These are phyloP conservation scores for Lepas anatifera DNA, from an alignment of 2,888 invertebrate species.

Conservation along the genomic window DNA sequence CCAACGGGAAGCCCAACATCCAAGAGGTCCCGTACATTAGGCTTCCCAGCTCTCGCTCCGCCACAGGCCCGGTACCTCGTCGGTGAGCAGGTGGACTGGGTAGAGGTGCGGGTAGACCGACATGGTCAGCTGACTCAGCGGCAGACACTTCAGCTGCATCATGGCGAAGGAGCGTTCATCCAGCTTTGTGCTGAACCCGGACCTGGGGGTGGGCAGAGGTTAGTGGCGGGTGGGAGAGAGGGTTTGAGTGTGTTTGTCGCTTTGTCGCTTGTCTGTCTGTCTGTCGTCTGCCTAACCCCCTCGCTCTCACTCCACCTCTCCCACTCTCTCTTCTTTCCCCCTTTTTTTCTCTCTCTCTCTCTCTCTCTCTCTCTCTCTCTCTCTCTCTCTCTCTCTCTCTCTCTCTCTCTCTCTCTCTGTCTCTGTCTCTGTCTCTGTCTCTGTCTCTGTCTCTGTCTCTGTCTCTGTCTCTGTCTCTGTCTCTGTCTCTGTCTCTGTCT, in stretches of 20 bases:
- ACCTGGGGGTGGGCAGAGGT: no score
- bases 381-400: background rate
- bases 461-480: background rate
- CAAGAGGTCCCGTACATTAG: no score
- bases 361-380: background rate
- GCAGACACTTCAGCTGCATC: conserved; percentile 83
- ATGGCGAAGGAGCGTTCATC: conserved; percentile 89
- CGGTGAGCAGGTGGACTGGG: conserved; percentile 61
- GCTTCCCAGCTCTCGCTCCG: no score
- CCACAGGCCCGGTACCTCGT: no score
- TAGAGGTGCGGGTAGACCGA: conserved; percentile 85
- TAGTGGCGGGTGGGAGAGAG: no score
- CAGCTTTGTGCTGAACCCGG: conserved; percentile 71
- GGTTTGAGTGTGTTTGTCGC: conserved; percentile 3
- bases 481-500: background rate
- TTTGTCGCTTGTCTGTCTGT: conserved; percentile 13
- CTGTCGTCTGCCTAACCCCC: conserved; percentile 7
- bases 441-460: background rate
- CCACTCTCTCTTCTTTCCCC: conserved; percentile 11
- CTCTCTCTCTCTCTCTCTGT: background rate
- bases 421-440: background rate
- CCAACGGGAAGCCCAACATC: no score
- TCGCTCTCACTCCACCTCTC: conserved; percentile 13
- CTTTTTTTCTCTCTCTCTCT: background rate
- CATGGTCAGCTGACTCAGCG: conserved; percentile 57